phyloP scores from a whole-genome alignment of 2,888 invertebrate genomes.

The Hylaea fasciaria region DNA sequence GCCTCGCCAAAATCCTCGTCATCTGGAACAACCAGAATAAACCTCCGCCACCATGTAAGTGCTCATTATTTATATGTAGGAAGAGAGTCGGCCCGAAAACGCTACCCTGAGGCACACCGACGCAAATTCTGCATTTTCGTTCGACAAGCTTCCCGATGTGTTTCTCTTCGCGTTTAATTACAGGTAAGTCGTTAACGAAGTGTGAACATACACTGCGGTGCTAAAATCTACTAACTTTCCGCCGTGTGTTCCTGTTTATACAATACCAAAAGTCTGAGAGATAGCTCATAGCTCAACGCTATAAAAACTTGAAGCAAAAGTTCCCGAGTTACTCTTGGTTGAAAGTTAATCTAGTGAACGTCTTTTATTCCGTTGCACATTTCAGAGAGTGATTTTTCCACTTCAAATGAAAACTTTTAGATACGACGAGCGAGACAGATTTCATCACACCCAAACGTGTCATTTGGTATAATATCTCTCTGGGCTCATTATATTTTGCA shows the following conservation, averaged over 20 bases:
- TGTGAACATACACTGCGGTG: neutral
- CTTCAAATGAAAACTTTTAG: too few relatives aligned
- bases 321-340: neutral
- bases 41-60: conserved; percentile 93
- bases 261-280: neutral
- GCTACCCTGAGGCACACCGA: conserved; percentile 6
- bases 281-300: too few relatives aligned
- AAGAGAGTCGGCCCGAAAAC: neutral
- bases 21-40: conserved; percentile 98
- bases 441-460: conserved; percentile 4
- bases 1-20: conserved; percentile 95
- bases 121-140: neutral
- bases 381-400: neutral
- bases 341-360: neutral
- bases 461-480: conserved; percentile 4
- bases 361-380: neutral
- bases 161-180: neutral
- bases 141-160: neutral
- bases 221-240: neutral
- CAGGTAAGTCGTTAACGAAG: neutral
- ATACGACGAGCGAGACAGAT: neutral
- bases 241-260: neutral
- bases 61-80: neutral
- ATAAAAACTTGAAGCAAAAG: neutral
- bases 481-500: conserved; percentile 15